Percentiles rank a stretch among this genome's conserved stretches.
Evolutionary conservation across 2,113 vertebrate species (phyloP).

Genomic region (Nesoenas mayeri): DNA sequence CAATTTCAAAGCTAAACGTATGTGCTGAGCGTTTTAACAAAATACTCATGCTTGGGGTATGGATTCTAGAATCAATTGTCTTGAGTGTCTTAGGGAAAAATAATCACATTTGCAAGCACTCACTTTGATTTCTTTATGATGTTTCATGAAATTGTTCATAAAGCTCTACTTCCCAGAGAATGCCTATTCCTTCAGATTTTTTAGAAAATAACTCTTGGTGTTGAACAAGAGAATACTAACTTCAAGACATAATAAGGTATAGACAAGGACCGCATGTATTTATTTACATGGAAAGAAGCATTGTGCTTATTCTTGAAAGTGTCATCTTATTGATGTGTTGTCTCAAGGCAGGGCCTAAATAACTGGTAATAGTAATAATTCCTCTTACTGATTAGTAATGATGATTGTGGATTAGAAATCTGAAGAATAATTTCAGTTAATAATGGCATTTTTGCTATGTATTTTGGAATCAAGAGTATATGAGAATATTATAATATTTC

Average conservation of each 20-base stretch:
- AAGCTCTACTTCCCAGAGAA: background rate
- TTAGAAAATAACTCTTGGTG: background rate
- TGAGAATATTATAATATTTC: background rate
- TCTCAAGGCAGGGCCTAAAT: background rate
- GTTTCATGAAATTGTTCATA: background rate
- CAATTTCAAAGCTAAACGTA: background rate
- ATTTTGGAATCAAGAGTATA: background rate
- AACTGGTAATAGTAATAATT: background rate
- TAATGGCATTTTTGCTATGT: background rate
- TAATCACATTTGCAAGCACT: background rate
- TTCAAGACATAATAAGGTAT: background rate
- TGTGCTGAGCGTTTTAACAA: background rate
- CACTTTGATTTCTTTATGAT: background rate
- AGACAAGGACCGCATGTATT: background rate
- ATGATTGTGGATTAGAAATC: background rate
- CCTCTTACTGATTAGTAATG: background rate
- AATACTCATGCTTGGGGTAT: background rate
- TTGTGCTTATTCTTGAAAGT: background rate
- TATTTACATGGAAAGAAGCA: background rate
- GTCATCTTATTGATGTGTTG: accelerated
- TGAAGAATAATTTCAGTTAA: background rate
- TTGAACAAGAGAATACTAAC: background rate
- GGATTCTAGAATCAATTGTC: background rate
- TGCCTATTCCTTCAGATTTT: accelerated
- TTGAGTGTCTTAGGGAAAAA: background rate